Percentiles rank a stretch among this genome's conserved stretches.
These are phyloP conservation scores for Setipinna tenuifilis DNA, from an alignment of 2,797 vertebrate species.

Conservation along the genomic window DNA sequence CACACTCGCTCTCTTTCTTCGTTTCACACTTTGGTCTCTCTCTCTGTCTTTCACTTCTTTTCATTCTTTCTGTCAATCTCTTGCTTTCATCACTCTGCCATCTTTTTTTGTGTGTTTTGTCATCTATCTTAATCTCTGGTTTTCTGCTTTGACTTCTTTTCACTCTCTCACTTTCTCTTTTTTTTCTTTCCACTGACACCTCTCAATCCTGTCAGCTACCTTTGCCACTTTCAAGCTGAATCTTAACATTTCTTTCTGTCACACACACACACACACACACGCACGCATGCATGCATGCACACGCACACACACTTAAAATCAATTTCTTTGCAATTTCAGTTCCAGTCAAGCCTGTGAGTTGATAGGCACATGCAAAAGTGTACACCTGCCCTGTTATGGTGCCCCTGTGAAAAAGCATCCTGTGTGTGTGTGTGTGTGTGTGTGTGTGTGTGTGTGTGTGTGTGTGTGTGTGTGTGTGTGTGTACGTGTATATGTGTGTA, in stretches of 20 bases:
- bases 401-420: slow-evolving; percentile 1
- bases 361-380: background rate
- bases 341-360: background rate
- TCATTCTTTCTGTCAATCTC: slow-evolving; percentile 50
- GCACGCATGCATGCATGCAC: slow-evolving; percentile 29
- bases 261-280: slow-evolving; percentile 15
- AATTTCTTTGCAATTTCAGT: background rate
- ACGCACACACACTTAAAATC: slow-evolving; percentile 1
- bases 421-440: no score
- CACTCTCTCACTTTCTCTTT: background rate
- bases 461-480: background rate
- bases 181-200: background rate
- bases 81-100: slow-evolving; percentile 36
- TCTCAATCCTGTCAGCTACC: background rate
- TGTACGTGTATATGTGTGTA: background rate
- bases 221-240: background rate
- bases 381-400: background rate
- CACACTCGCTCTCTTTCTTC: background rate
- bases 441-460: background rate
- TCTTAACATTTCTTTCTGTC: background rate
- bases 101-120: slow-evolving; percentile 7
- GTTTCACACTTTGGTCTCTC: background rate
- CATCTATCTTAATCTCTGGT: background rate
- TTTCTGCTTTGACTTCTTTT: slow-evolving; percentile 25
- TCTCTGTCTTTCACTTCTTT: background rate